Evolutionary conservation across 2,113 vertebrate genomes (phyloP).

Genomic region (Neolamprologus fasciatus): DNA sequence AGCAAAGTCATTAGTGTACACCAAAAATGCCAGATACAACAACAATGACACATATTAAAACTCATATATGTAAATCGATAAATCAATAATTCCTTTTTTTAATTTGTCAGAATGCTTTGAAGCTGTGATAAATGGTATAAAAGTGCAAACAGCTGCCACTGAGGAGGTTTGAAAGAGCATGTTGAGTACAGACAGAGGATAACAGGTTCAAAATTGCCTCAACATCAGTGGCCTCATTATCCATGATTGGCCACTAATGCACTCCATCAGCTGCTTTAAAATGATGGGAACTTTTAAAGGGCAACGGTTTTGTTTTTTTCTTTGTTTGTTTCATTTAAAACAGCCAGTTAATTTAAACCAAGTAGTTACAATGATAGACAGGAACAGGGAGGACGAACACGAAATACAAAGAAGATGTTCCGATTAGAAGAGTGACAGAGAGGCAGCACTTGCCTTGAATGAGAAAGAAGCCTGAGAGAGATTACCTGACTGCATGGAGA

Average conservation of each 20-base stretch:
- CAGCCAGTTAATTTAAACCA: conserved; percentile 15
- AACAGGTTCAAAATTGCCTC: neutral
- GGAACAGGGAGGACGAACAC: neutral
- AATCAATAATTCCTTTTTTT: neutral
- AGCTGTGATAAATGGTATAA: neutral
- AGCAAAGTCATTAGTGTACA: neutral
- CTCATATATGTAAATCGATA: neutral
- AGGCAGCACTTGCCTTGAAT: neutral
- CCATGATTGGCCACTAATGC: neutral
- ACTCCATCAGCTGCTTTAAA: neutral
- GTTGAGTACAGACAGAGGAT: neutral
- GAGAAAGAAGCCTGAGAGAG: neutral
- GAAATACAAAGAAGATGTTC: neutral
- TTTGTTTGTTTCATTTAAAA: neutral
- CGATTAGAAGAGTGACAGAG: neutral
- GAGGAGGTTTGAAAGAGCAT: neutral
- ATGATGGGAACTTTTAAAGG: neutral
- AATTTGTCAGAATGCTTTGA: neutral
- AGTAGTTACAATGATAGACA: neutral
- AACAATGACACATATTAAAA: neutral
- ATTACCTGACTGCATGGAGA: neutral
- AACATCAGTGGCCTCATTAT: neutral
- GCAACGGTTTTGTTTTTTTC: neutral
- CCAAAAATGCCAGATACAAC: neutral
- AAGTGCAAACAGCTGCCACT: neutral